Evolutionary conservation across 2,797 vertebrate species (phyloP), one percentile per base, ranked within the genome.

Genomic region (Paguma larvata): DNA sequence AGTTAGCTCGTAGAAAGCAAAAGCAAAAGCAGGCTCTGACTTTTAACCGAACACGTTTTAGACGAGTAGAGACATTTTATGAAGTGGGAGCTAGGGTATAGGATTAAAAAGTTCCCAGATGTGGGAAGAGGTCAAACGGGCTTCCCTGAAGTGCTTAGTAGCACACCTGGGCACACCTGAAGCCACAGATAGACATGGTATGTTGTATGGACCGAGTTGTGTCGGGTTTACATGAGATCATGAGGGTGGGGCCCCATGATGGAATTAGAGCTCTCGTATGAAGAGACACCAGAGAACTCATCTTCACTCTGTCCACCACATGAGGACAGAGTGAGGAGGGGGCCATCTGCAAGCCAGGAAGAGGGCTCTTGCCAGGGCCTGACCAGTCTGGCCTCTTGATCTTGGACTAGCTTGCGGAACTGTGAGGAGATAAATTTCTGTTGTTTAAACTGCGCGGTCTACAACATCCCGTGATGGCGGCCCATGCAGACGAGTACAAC

Each of bases 361-460:
- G 15, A 46, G 32, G 2, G 2, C 2, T 10, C 14, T 59, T 4
- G 1, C 23, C 0, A 4, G 53, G 27, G 7, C 38, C 32, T 4
- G 14, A 38, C 3, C 14, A 18, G 2, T 5, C 21, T 44, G 51
- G 53, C 8, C 4, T 6, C 23, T 14, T 8, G 27, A 46, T 41
- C 34, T 41, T 19, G 5, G 18, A 19, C 48, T 21, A 4, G 67
- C 18, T 72, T 82, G 62, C 48, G 67, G 46, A 62, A 25, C 7
- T 19, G 5, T 19, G 85, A 92, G 27, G 41, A 84, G 65, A 59
- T 12, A 6, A 6, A 9, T 19, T 2, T 30, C 23, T 12, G 6
- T 83, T 38, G n/a, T 51, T 85, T 53, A 18, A 30, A n/a, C 21
- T 30, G 3, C 30, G 3, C 67, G 19, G 23, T 32, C 88, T 44